Conservation (phyloP, 1,140 invertebrate species). For the Apis dorsata region DNA sequence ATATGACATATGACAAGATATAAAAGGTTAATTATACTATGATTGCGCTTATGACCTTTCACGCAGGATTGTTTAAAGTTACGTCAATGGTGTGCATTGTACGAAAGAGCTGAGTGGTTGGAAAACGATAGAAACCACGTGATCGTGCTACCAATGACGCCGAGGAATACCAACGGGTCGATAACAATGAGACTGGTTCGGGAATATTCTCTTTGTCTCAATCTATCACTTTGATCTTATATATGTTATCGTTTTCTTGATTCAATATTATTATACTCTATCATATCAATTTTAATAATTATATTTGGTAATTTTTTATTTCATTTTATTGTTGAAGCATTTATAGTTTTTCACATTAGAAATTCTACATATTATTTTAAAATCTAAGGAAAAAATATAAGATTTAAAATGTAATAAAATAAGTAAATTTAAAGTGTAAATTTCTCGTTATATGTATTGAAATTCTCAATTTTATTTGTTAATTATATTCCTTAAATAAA, state of each 20-base stretch:
- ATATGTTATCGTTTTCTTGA: neutral
- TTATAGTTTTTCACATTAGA: neutral
- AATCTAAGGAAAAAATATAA: too few relatives aligned
- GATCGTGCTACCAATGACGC: constrained; percentile 63
- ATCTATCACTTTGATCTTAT: neutral
- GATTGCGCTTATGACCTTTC: constrained; percentile 54
- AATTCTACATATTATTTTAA: too few relatives aligned
- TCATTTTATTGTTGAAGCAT: neutral
- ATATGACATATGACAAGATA: neutral
- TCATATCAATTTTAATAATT: neutral
- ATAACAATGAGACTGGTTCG: constrained; percentile 64
- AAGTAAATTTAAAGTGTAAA: too few relatives aligned
- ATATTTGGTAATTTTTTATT: neutral
- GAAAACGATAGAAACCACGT: constrained; percentile 62
- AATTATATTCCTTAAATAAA: neutral
- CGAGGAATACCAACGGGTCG: constrained; percentile 57
- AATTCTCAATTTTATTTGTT: neutral
- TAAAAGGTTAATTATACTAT: constrained; percentile 25
- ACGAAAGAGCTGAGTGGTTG: constrained; percentile 54
- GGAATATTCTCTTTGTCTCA: constrained; percentile 50
- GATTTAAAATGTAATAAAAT: too few relatives aligned
- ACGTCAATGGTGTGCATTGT: constrained; percentile 55
- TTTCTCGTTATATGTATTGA: neutral
- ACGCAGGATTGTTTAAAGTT: constrained; percentile 46
- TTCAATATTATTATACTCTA: neutral